Conservation (phyloP, 2,888 invertebrate genomes). For the Polyploca ridens region DNA sequence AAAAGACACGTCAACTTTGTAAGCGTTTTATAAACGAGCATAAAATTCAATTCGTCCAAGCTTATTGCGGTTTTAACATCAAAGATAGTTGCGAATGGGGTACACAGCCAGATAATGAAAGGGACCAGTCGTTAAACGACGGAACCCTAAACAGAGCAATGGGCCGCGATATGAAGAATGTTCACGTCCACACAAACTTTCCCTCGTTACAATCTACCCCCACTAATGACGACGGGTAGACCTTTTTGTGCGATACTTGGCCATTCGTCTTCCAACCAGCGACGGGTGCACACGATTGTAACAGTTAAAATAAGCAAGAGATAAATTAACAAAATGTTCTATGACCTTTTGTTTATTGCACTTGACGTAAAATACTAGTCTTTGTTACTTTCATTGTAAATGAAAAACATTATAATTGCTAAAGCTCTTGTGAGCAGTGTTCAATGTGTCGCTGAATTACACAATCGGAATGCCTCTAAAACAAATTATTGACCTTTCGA, state of each 20-base stretch:
- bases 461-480: conserved; percentile 45
- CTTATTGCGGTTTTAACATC: conserved; percentile 63
- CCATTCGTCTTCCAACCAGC: conserved; percentile 75
- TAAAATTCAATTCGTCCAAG: conserved; percentile 61
- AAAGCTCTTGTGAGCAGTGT: neutral
- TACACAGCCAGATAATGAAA: conserved; percentile 65
- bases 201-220: conserved; percentile 65
- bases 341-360: conserved; percentile 11
- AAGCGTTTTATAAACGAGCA: conserved; percentile 57
- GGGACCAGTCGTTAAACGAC: conserved; percentile 55
- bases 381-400: neutral
- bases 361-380: neutral
- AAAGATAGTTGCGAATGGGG: conserved; percentile 67
- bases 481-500: conserved; percentile 65
- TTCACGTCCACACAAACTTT: conserved; percentile 62
- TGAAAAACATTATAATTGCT: neutral
- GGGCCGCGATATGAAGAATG: conserved; percentile 73
- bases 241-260: conserved; percentile 73
- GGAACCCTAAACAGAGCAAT: conserved; percentile 68
- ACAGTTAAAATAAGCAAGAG: conserved; percentile 46
- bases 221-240: conserved; percentile 72
- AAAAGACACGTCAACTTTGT: conserved; percentile 47
- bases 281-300: conserved; percentile 67
- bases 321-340: conserved; percentile 48
- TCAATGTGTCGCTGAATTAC: conserved; percentile 31